phyloP scores from a whole-genome alignment of 2,888 invertebrate genomes.

The Oscheius sp. region DNA sequence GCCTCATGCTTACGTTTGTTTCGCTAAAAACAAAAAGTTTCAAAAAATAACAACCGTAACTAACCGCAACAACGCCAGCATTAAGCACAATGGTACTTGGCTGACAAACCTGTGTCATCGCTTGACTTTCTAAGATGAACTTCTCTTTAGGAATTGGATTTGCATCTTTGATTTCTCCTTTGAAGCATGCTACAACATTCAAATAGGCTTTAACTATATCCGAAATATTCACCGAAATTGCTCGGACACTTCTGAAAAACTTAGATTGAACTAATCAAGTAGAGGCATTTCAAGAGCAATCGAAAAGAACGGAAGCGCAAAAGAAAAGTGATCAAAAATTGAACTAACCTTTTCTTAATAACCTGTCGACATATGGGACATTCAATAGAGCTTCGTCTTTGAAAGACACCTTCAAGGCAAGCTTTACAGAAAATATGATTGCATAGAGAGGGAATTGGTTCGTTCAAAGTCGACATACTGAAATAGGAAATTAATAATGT shows the following conservation, averaged over 20 bases:
- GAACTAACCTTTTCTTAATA: slow-evolving; percentile 45
- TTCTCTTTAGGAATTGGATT: slow-evolving; percentile 5
- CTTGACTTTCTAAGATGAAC: slow-evolving; percentile 6
- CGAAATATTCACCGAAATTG: slow-evolving; percentile 1
- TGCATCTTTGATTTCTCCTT: background rate
- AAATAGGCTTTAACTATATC: background rate
- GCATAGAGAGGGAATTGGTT: slow-evolving; percentile 49
- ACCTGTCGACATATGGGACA: slow-evolving; percentile 51
- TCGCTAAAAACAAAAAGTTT: background rate
- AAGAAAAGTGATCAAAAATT: too few species aligned
- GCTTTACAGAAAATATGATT: slow-evolving; percentile 48
- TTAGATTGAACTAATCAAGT: too few species aligned
- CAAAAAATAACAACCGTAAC: background rate
- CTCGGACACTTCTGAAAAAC: slow-evolving; percentile 8
- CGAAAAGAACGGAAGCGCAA: too few species aligned
- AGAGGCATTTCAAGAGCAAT: too few species aligned
- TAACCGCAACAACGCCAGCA: background rate
- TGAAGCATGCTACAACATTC: background rate
- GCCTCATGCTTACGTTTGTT: slow-evolving; percentile 1
- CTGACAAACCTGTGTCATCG: background rate
- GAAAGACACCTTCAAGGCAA: slow-evolving; percentile 40
- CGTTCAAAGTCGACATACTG: slow-evolving; percentile 52
- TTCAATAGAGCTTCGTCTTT: slow-evolving; percentile 37
- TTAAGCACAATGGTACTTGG: background rate
- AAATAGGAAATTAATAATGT: slow-evolving; percentile 6